A percentile compares a stretch with the other conserved stretches of the same genome.
Evolutionary conservation across 1,140 invertebrate species (phyloP).

Genomic region (Acromyrmex charruanus): DNA sequence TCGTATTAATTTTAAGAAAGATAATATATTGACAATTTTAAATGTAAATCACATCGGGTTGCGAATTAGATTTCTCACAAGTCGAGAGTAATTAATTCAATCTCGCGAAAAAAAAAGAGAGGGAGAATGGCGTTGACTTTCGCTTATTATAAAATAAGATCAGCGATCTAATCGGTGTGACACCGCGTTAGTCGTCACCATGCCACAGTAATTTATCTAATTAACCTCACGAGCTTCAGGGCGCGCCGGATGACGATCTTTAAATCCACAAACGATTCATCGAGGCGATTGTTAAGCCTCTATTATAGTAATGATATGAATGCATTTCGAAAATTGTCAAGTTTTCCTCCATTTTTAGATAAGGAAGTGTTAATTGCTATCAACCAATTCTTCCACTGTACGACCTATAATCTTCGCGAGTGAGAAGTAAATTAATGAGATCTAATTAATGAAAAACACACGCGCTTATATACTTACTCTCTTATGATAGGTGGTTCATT

Average conservation of each 20-base stretch:
- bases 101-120: constrained; percentile 3
- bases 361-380: constrained; percentile 8
- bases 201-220: constrained; percentile 58
- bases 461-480: not conserved
- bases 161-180: constrained; percentile 34
- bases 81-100: constrained; percentile 37
- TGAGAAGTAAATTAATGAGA: constrained; percentile 39
- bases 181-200: not conserved
- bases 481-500: constrained; percentile 13
- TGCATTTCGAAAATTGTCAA: not conserved
- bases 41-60: not conserved
- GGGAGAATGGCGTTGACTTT: constrained; percentile 61
- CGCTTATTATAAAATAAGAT: constrained; percentile 65
- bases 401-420: not conserved
- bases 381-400: constrained; percentile 17
- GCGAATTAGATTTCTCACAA: constrained; percentile 18
- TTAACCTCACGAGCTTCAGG: constrained; percentile 46
- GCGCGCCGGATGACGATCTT: constrained; percentile 17
- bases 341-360: constrained; percentile 42
- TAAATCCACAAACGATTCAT: constrained; percentile 67
- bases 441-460: constrained; percentile 33
- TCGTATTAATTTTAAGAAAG: not conserved
- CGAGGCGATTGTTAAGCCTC: constrained; percentile 58
- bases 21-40: not conserved
- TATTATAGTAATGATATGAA: constrained; percentile 59